Conservation (phyloP, 2,113 vertebrate genomes). For the Petroica traversi region DNA sequence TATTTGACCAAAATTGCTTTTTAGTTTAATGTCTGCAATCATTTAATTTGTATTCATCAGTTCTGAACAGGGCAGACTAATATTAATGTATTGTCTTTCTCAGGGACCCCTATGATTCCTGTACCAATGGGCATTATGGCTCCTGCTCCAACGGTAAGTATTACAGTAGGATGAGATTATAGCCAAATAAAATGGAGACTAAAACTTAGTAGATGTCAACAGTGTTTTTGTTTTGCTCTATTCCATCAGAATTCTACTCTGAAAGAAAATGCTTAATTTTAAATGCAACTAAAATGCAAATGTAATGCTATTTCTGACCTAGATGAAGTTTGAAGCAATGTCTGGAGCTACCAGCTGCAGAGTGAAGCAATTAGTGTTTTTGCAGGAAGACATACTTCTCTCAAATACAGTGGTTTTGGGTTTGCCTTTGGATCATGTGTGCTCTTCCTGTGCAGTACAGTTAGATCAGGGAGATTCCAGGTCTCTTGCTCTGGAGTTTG, state of each 20-base stretch:
- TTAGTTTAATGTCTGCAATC: background rate
- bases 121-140: constrained; percentile 98
- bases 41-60: background rate
- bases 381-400: background rate
- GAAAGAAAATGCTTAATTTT: background rate
- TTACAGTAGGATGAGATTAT: background rate
- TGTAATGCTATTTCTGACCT: background rate
- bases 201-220: background rate
- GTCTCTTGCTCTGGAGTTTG: background rate
- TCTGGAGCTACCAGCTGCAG: background rate
- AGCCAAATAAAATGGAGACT: background rate
- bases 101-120: constrained; percentile 96
- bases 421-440: background rate
- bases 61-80: background rate
- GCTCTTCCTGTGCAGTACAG: background rate
- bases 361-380: background rate
- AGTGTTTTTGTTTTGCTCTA: background rate
- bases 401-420: background rate
- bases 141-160: constrained; percentile 85
- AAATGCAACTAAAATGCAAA: background rate
- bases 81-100: background rate
- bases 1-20: background rate
- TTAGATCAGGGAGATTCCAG: background rate
- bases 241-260: background rate
- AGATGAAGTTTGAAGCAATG: background rate